Evolutionary conservation across 2,113 vertebrate genomes (phyloP), one percentile per base, ranked within the genome.

Genomic region (Rafetus swinhoei): DNA sequence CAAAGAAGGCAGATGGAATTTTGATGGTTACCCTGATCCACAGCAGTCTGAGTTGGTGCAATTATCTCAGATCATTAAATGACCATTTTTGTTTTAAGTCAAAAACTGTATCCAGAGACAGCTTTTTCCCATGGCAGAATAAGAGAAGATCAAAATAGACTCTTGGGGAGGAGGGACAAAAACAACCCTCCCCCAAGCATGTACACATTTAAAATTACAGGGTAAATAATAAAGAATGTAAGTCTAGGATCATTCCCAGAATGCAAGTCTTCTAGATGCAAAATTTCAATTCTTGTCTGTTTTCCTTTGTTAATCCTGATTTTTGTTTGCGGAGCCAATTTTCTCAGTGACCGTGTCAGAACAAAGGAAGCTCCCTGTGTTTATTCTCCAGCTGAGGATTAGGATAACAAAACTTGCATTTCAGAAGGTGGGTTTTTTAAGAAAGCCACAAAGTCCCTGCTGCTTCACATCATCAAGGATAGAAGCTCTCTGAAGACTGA

Each of bases 381-480:
- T 96, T 94, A 95, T 81, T 92, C 95, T 92, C 91, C 91, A 94
- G 95, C 54, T 87, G 59, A 1, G 3, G 92, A 95, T 94, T 87
- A 96, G 93, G 91, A 90, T 88, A 86, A 94, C 94, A 93, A 92
- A 96, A 86, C 91, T 84, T 19, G n/a, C 50, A 72, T 95, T 95
- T 94, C 93, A 90, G 81, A 93, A 93, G 82, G 45, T 0, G 24
- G 87, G 12, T 39, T 89, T 92, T 65, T 65, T 21, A 54, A 65
- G 22, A 22, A 92, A 92, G 83, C 85, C 0, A 1, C 92, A 96
- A 95, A 96, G 91, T 86, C 79, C 84, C 85, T 15, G 57, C 88
- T 88, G 88, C 92, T 88, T 65, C 22, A 0, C 81, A 85, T 90
- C 96, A 79, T 55, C 62, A 32, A 86, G 92, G 92, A 88, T 52